A percentile compares a stretch with the other conserved stretches of the same genome.
phyloP scores from a whole-genome alignment of 2,797 vertebrate species.

The Loriculus beryllinus region DNA sequence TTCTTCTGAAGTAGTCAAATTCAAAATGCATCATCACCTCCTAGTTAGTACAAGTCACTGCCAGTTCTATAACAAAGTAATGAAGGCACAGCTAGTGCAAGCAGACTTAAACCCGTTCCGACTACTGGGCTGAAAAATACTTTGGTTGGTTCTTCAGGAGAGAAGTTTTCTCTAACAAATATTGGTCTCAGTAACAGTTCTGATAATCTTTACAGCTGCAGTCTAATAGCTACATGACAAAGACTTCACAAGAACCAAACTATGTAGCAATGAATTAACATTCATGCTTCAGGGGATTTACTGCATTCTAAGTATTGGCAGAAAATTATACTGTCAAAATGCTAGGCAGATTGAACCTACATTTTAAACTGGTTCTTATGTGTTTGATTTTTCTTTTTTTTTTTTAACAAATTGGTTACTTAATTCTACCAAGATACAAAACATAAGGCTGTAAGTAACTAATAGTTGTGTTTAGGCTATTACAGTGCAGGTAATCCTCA shows the following conservation, averaged over 20 bases:
- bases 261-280: constrained; percentile 90
- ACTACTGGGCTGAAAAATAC: constrained; percentile 78
- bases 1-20: constrained; percentile 65
- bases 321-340: constrained; percentile 90
- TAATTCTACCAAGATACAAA: constrained; percentile 99
- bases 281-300: constrained; percentile 83
- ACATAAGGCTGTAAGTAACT: constrained; percentile 99
- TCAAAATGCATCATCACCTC: constrained; percentile 67
- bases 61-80: constrained; percentile 79
- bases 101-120: constrained; percentile 71
- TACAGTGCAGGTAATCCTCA: constrained; percentile 96
- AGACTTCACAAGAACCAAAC: constrained; percentile 93
- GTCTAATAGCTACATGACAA: constrained; percentile 90
- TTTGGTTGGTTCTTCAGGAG: constrained; percentile 81
- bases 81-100: constrained; percentile 80
- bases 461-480: constrained; percentile 90
- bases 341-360: constrained; percentile 86
- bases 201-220: constrained; percentile 85
- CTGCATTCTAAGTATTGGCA: constrained; percentile 79
- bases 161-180: constrained; percentile 71
- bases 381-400: constrained; percentile 74
- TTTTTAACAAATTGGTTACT: constrained; percentile 87
- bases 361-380: constrained; percentile 82
- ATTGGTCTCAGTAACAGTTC: constrained; percentile 75
- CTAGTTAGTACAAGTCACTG: constrained; percentile 74